These are phyloP conservation scores for Aulostomus chinensis DNA, from an alignment of 2,797 vertebrate species.

Conservation along the genomic window DNA sequence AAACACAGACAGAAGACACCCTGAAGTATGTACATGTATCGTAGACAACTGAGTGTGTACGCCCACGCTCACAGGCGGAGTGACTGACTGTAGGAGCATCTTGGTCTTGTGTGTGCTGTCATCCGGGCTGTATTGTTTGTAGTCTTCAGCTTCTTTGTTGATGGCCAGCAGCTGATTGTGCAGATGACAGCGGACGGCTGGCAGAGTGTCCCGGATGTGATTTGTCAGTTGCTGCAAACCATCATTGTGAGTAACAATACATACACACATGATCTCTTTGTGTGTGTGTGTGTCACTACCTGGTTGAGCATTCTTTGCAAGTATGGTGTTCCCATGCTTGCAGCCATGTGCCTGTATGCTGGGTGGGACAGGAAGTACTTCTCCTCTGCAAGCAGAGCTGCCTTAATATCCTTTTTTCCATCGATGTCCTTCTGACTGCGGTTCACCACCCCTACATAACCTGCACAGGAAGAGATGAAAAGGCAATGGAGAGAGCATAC, in stretches of 20 bases:
- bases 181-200: slow-evolving; percentile 85
- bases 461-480: slow-evolving; percentile 55
- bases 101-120: slow-evolving; percentile 89
- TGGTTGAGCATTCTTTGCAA: slow-evolving; percentile 87
- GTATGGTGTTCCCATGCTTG: slow-evolving; percentile 84
- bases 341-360: slow-evolving; percentile 85
- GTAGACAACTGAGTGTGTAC: neutral
- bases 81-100: slow-evolving; percentile 85
- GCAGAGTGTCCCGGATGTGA: slow-evolving; percentile 90
- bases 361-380: slow-evolving; percentile 85
- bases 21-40: too few relatives aligned
- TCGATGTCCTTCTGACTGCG: slow-evolving; percentile 90
- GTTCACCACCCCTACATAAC: slow-evolving; percentile 88
- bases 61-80: neutral
- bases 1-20: slow-evolving; percentile 1
- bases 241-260: slow-evolving; percentile 5
- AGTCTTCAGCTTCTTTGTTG: slow-evolving; percentile 88
- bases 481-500: slow-evolving; percentile 10
- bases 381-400: slow-evolving; percentile 81
- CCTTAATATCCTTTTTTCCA: slow-evolving; percentile 85
- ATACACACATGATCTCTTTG: neutral
- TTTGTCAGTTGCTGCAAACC: slow-evolving; percentile 90
- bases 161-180: slow-evolving; percentile 85
- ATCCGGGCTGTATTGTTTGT: slow-evolving; percentile 84
- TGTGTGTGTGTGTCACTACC: slow-evolving; percentile 61